Percentiles rank a stretch among this genome's conserved stretches.
These are phyloP conservation scores for Limanda limanda DNA, from an alignment of 2,113 vertebrate genomes.

Conservation along the genomic window DNA sequence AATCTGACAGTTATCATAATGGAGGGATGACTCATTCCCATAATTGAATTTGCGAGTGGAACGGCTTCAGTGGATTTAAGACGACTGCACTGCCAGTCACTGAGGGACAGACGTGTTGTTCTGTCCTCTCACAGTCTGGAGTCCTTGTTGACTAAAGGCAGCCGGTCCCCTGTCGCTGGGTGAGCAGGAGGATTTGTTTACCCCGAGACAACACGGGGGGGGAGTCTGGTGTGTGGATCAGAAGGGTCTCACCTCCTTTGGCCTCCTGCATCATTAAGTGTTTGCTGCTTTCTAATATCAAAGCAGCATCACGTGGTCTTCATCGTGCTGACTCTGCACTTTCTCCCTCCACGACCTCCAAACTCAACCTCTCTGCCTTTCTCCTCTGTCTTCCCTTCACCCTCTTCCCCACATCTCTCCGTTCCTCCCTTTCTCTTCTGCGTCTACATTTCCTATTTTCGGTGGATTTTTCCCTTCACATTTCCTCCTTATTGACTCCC, in stretches of 20 bases:
- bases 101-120: conserved; percentile 28
- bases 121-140: conserved; percentile 53
- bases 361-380: conserved; percentile 33
- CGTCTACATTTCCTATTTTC: background rate
- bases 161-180: conserved; percentile 28
- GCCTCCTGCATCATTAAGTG: conserved; percentile 47
- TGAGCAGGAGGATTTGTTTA: conserved; percentile 37
- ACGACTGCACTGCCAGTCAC: conserved; percentile 45
- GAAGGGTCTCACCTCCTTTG: conserved; percentile 23
- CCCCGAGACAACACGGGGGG: conserved; percentile 38
- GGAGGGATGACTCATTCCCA: conserved; percentile 78
- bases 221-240: background rate
- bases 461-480: no score
- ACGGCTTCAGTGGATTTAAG: conserved; percentile 72
- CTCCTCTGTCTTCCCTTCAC: conserved; percentile 17
- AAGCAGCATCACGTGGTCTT: conserved; percentile 45
- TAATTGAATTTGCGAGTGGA: conserved; percentile 83
- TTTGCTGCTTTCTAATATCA: conserved; percentile 52
- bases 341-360: conserved; percentile 31
- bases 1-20: conserved; percentile 84
- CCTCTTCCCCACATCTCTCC: background rate
- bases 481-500: no score
- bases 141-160: conserved; percentile 39
- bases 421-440: conserved; percentile 8
- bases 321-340: conserved; percentile 60